These are phyloP conservation scores for Trichogramma evanescens DNA, from an alignment of 2,888 invertebrate species.

Conservation along the genomic window DNA sequence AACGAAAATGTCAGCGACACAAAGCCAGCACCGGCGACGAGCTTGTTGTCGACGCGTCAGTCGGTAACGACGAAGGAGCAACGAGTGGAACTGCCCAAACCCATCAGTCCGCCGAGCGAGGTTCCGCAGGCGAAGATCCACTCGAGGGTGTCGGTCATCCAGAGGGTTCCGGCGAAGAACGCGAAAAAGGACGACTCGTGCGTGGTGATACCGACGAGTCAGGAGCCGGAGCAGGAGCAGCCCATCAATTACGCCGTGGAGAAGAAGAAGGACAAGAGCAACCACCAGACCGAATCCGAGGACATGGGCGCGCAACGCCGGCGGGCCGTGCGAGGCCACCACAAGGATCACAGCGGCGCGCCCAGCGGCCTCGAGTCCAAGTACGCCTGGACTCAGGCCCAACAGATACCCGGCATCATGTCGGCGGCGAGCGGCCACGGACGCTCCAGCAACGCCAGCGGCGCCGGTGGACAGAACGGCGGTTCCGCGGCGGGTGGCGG, in stretches of 20 bases:
- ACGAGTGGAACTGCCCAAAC: conserved; percentile 40
- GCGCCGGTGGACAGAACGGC: conserved; percentile 24
- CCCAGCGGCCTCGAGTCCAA: conserved; percentile 50
- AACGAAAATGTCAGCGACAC: neutral
- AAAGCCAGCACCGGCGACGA: conserved; percentile 48
- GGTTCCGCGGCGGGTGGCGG: conserved; percentile 50
- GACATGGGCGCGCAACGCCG: conserved; percentile 38
- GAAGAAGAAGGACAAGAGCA: conserved; percentile 62
- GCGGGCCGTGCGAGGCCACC: no score
- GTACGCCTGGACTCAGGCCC: conserved; percentile 33
- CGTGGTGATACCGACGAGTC: conserved; percentile 34
- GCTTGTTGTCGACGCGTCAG: conserved; percentile 58
- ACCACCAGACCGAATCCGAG: conserved; percentile 35
- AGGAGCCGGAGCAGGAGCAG: conserved; percentile 62
- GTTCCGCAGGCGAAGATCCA: no score
- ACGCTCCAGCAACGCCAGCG: conserved; percentile 53
- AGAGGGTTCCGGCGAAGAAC: conserved; percentile 59
- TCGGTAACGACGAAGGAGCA: conserved; percentile 43
- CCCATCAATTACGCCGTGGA: conserved; percentile 86
- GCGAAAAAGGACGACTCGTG: no score
- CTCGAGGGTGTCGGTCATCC: conserved; percentile 65
- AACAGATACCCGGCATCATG: conserved; percentile 41
- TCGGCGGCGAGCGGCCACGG: conserved; percentile 70
- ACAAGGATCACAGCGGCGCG: conserved; percentile 31
- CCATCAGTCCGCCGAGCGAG: conserved; percentile 55